Conservation (phyloP, 1,140 invertebrate species). For the Drosophila malerkotliana region DNA sequence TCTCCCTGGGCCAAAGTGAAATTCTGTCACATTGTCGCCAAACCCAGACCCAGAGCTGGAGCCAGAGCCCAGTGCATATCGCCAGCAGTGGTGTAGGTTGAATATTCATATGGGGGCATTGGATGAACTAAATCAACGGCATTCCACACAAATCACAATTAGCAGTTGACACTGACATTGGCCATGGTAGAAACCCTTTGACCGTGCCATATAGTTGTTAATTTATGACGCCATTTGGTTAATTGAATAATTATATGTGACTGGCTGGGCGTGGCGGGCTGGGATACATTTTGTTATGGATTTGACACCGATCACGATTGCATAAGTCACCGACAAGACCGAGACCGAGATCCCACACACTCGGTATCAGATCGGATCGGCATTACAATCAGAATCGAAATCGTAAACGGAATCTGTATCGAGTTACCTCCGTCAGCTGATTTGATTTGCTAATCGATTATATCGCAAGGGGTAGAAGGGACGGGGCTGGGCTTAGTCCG, state of each 20-base stretch:
- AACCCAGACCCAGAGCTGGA: neutral
- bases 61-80: too few species aligned
- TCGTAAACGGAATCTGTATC: constrained; percentile 50
- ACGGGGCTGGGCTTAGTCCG: constrained; percentile 28
- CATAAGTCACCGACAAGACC: constrained; percentile 57
- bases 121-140: constrained; percentile 70
- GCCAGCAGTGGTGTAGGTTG: constrained; percentile 26
- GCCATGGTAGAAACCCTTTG: constrained; percentile 50
- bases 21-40: constrained; percentile 26
- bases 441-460: constrained; percentile 59
- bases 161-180: constrained; percentile 59
- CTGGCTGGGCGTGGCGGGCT: constrained; percentile 48
- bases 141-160: constrained; percentile 70
- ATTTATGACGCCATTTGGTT: constrained; percentile 79
- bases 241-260: constrained; percentile 80
- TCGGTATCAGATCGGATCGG: constrained; percentile 1
- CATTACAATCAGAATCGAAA: constrained; percentile 21
- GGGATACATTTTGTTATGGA: constrained; percentile 40
- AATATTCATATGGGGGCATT: constrained; percentile 64
- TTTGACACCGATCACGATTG: constrained; percentile 56
- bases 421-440: constrained; percentile 21
- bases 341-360: constrained; percentile 35
- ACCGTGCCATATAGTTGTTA: constrained; percentile 59
- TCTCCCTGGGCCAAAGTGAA: neutral
- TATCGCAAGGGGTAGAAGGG: neutral